Evolutionary conservation across 2,797 vertebrate species (phyloP), one percentile per base, ranked within the genome.

Genomic region (Coracias cyanogaster): DNA sequence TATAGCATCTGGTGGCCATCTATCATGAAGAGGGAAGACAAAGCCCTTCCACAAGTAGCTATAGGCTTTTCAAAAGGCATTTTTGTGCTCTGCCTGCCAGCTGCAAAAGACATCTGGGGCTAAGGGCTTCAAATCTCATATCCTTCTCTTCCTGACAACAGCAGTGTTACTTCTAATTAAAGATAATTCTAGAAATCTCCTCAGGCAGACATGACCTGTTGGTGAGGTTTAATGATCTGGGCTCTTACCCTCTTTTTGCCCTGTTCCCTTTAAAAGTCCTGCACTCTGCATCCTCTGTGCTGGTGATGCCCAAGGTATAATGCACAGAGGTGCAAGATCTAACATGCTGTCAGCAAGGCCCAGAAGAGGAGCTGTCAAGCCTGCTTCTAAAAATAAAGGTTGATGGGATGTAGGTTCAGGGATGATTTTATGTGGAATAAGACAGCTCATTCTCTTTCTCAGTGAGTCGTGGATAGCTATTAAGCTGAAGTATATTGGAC

Each of bases 391-490:
- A 94, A 87, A 66, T 58, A 93, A 90, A 61, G 14, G n/a, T 28
- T 91, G 76, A 91, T 90, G 39, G 31, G 51, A 73, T 81, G 45
- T 82, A 86, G 7, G 45, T 66, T 86, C 48, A 49, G 60, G 29
- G 31, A 58, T 79, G 64, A 72, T 91, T 91, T 82, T 83, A 49
- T 1, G 9, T 62, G 76, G 69, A 72, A 45, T 58, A 90, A 49
- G 70, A 78, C 66, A 94, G 66, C 31, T 94, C 73, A 81, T 95
- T 86, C 65, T 64, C 69, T 80, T 93, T 89, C 76, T 94, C 62
- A 72, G 62, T 88, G 72, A 95, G 51, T 88, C 1, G 2, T 83
- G 82, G 82, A 91, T 57, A 91, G 24, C 41, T 85, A 92, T 83
- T 93, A 84, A 78, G 31, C 22, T 55, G 51, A 39, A 88, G 21